phyloP scores from a whole-genome alignment of 2,888 invertebrate species.

The Lithosia quadra region DNA sequence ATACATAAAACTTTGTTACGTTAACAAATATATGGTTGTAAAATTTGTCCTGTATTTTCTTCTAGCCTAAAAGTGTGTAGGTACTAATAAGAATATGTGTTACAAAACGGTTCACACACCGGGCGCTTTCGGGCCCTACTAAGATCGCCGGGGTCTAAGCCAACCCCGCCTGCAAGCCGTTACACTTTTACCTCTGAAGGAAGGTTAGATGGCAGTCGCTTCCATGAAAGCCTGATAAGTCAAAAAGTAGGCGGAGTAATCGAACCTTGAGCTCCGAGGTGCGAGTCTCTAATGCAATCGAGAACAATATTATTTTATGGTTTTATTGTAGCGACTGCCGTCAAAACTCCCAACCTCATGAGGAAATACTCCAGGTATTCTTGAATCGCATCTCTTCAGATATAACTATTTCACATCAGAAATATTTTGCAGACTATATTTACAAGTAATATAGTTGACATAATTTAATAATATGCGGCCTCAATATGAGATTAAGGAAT shows the following conservation, averaged over 20 bases:
- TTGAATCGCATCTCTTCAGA: no score
- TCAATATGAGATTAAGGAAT: neutral
- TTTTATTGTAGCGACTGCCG: no score
- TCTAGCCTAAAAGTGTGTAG: neutral
- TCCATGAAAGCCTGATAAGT: neutral
- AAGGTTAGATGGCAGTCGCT: no score
- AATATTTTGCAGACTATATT: no score
- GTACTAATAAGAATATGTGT: neutral
- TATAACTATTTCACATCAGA: no score
- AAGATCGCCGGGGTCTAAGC: neutral
- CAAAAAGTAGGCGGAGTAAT: neutral
- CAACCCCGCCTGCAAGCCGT: no score
- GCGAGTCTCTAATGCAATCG: neutral
- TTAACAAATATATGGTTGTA: neutral
- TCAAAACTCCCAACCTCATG: no score
- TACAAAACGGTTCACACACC: neutral
- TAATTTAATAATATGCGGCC: neutral
- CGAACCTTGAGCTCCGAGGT: neutral
- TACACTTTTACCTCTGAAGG: no score
- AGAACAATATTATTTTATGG: no score
- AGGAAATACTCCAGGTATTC: no score
- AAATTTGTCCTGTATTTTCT: neutral
- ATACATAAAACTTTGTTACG: conserved; percentile 16
- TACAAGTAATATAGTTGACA: no score
- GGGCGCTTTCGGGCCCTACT: no score